Percentiles rank a stretch among this genome's conserved stretches.
Evolutionary conservation across 2,888 invertebrate species (phyloP).

Genomic region (Drosophila kuntzei): DNA sequence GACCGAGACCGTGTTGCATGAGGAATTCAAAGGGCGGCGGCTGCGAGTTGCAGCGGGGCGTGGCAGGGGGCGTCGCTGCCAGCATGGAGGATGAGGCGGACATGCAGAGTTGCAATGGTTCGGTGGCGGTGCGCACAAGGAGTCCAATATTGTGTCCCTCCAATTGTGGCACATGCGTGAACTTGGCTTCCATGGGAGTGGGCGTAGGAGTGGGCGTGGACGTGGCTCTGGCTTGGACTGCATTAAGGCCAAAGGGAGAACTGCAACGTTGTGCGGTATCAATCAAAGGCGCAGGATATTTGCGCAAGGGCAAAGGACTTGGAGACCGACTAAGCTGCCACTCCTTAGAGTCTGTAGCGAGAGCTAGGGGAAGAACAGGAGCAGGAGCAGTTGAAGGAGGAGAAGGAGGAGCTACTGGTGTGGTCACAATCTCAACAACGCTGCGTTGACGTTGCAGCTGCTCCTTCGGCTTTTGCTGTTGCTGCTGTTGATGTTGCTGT

Average conservation of each 20-base stretch:
- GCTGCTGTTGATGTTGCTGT: slow-evolving; percentile 17
- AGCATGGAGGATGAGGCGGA: slow-evolving; percentile 63
- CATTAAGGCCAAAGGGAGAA: slow-evolving; percentile 80
- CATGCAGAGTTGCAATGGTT: slow-evolving; percentile 62
- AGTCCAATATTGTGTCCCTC: slow-evolving; percentile 82
- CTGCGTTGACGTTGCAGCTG: slow-evolving; percentile 61
- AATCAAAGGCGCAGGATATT: slow-evolving; percentile 76
- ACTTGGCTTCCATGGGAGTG: slow-evolving; percentile 43
- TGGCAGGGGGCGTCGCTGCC: slow-evolving; percentile 63
- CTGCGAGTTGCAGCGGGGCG: slow-evolving; percentile 71
- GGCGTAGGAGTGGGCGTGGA: slow-evolving; percentile 29
- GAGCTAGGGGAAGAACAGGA: not conserved
- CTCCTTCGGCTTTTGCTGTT: slow-evolving; percentile 23
- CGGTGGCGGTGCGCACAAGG: slow-evolving; percentile 68
- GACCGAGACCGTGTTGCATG: slow-evolving; percentile 55
- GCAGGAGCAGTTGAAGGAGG: not conserved
- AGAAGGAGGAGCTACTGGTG: slow-evolving; percentile 15
- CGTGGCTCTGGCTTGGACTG: slow-evolving; percentile 42
- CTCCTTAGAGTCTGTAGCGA: slow-evolving; percentile 19
- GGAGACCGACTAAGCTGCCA: slow-evolving; percentile 63
- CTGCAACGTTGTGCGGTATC: slow-evolving; percentile 73
- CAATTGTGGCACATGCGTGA: slow-evolving; percentile 75
- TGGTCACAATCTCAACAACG: slow-evolving; percentile 65
- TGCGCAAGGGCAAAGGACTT: slow-evolving; percentile 59
- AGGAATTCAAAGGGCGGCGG: slow-evolving; percentile 79